Conservation (phyloP, 1,140 invertebrate species). For the Adoxophyes honmai region DNA sequence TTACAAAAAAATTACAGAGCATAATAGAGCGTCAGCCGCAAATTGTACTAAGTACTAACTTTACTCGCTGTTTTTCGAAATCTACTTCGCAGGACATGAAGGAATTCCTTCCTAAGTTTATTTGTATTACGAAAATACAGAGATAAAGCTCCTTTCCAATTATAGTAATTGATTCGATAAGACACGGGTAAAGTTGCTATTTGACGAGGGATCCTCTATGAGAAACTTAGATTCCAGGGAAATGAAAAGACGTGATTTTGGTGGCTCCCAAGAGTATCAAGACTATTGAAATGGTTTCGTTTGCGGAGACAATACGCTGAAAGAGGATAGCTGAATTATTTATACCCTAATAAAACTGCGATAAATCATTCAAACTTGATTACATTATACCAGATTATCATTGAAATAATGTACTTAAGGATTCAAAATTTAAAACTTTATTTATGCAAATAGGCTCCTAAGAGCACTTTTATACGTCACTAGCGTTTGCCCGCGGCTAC, state of each 20-base stretch:
- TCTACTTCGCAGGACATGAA: background rate
- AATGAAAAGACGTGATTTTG: constrained; percentile 49
- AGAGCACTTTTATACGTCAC: no score
- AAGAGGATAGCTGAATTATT: no score
- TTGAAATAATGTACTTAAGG: no score
- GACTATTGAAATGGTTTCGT: constrained; percentile 16
- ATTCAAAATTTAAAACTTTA: no score
- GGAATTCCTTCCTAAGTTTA: background rate
- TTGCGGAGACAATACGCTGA: background rate
- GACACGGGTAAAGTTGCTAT: constrained; percentile 62
- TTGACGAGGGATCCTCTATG: constrained; percentile 64
- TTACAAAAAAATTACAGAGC: no score
- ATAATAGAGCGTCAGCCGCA: no score
- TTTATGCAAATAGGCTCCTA: no score
- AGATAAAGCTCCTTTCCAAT: constrained; percentile 36
- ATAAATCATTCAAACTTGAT: no score
- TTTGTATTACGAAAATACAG: constrained; percentile 18
- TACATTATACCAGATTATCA: no score
- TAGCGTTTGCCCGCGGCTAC: no score
- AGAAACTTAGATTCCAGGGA: constrained; percentile 51
- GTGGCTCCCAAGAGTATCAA: constrained; percentile 20
- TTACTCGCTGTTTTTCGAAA: background rate
- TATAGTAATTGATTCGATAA: constrained; percentile 65
- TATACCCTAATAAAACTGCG: no score
- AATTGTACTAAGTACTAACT: no score